Conservation (phyloP, 2,113 vertebrate species). For the Penelope pileata region DNA sequence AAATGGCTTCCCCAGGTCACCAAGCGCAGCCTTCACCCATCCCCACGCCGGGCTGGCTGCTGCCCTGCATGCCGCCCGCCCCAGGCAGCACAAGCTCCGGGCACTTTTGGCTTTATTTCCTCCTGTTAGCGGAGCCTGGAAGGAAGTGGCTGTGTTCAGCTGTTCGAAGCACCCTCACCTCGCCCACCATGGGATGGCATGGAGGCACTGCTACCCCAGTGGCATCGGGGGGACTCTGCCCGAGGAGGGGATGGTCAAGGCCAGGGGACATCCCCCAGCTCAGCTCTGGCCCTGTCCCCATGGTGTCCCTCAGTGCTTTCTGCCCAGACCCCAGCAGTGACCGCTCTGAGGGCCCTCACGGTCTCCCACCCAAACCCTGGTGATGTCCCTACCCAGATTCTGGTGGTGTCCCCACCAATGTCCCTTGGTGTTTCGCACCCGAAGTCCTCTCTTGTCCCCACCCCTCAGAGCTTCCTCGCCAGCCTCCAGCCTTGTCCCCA, state of each 20-base stretch:
- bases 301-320: too few species aligned
- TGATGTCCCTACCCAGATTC: too few species aligned
- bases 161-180: not conserved
- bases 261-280: too few species aligned
- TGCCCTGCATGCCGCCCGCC: rapidly evolving
- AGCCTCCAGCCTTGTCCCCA: too few species aligned
- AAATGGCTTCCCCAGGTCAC: not conserved
- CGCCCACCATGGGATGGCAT: rapidly evolving
- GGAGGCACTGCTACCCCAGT: rapidly evolving
- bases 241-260: too few species aligned
- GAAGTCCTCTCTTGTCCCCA: too few species aligned
- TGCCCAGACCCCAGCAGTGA: not conserved
- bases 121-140: rapidly evolving
- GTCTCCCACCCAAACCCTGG: not conserved
- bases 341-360: too few species aligned
- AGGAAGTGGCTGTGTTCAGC: rapidly evolving
- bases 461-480: too few species aligned
- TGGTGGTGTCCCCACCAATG: too few species aligned
- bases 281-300: too few species aligned
- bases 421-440: too few species aligned
- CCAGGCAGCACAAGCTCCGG: not conserved
- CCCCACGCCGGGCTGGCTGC: rapidly evolving
- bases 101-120: not conserved
- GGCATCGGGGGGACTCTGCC: too few species aligned
- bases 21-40: not conserved